Base-by-base conservation (phyloP, 2,888 invertebrate genomes). In the Meloe dianella region DNA sequence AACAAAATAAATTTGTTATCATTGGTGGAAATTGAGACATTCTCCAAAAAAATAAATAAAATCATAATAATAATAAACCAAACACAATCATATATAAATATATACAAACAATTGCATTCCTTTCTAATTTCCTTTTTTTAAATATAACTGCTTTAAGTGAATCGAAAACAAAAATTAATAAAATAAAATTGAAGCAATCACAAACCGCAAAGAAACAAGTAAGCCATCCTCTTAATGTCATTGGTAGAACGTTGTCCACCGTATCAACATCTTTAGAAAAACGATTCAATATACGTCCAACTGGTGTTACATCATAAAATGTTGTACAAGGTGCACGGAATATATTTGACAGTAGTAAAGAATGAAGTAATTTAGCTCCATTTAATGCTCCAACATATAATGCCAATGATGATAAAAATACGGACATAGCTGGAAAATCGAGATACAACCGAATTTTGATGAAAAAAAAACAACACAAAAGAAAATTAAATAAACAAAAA, bases 221-320 rank as follows among this genome's bases (percentile, higher is more conserved):
- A 69, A 88, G 87, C 91, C 91, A 92, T 76, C 89, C 89, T 79
- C 91, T 86, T 79, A 93, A 85, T 76, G 88, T 91, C 87, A 89
- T 88, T 61, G 91, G 91, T 81, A 91, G 86, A 79, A 88, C 86
- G 82, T 89, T 90, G 86, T 92, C 91, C 83, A 91, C 84, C 78
- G 89, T 86, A 82, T 92, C 91, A 74, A 91, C 85, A 83, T 92
- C 91, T 87, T 91, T 91, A 82, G 89, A 88, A 87, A 91, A 91
- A 75, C 92, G 87, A 86, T 92, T 92, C 84, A 93, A 87, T 81
- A 92, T 88, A 81, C 93, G 87, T 82, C 93, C 93, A 72, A 90
- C 86, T 70, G 93, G 93, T 78, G 92, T 93, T 76, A 92, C 90
- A 85, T 93, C 92, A 87, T 90, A 93, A 87, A 92, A 93, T 80